Percentiles rank a stretch among this genome's conserved stretches.
phyloP scores from a whole-genome alignment of 2,797 vertebrate genomes.

The Anisognathus igniventris region DNA sequence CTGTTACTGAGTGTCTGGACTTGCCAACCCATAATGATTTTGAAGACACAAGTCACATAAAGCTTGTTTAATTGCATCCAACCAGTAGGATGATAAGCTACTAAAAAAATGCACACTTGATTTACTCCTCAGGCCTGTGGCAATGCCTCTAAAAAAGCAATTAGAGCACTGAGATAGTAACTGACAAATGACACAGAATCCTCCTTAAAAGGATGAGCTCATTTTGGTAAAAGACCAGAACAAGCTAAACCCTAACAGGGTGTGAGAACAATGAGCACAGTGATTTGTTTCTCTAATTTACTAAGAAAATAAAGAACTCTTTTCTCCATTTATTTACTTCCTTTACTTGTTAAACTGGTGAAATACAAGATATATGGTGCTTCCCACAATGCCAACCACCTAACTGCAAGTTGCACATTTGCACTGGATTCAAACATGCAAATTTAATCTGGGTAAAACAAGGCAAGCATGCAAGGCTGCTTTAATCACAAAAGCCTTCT shows the following conservation, averaged over 20 bases:
- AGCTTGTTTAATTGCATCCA: background rate
- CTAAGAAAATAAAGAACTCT: background rate
- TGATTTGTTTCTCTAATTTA: background rate
- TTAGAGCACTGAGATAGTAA: background rate
- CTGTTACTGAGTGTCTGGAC: background rate
- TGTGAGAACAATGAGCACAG: background rate
- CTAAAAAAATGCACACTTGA: background rate
- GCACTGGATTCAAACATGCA: background rate
- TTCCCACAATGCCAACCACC: background rate
- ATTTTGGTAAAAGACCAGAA: background rate
- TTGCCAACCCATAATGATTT: background rate
- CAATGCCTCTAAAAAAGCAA: background rate
- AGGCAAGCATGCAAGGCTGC: background rate
- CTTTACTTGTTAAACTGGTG: background rate
- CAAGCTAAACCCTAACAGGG: background rate
- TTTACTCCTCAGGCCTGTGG: background rate
- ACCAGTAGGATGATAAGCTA: background rate
- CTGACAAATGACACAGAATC: background rate
- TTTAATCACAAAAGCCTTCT: background rate
- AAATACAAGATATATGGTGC: accelerated
- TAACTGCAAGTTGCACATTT: background rate
- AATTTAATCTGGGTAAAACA: background rate
- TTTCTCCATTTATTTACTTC: background rate
- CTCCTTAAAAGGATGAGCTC: background rate
- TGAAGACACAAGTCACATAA: background rate